Base-by-base conservation (phyloP, 1,140 invertebrate genomes). In the Linepithema humile region DNA sequence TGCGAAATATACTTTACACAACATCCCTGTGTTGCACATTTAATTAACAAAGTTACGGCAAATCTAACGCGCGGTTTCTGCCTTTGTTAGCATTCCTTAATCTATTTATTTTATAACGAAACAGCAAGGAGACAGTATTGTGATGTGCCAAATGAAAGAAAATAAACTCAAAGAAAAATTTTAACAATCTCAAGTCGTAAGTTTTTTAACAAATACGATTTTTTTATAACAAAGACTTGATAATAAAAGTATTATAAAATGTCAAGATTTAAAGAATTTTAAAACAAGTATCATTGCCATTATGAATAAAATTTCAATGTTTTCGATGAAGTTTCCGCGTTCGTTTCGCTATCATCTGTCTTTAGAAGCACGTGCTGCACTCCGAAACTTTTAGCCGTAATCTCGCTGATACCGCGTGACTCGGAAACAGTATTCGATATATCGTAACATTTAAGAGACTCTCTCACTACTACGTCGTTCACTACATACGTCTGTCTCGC, bases 1-100 rank as follows among this genome's bases (percentile, higher is more conserved):
- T 78, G 48, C 43, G 45, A 80, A 69, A 43, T 40, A 20, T 80
- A 17, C 48, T 80, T 80, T 69, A 17, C 75, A 70, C 75, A 43
- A 70, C 32, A 80, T 57, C 17, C n/a, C 35, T 70, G n/a, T 23
- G n/a, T 70, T 70, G 23, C 75, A 23, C 35, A 48, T 69, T 70
- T 80, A 80, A 80, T 80, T 78, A 69, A 69, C 35, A 23, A 69
- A 69, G 45, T 53, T 69, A 43, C 75, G 26, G 48, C 32, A 55
- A 29, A 55, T 70, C 35, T 48, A 70, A 57, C 23, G 64, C 35
- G 60, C n/a, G 20, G 62, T 69, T 70, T 20, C 26, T 55, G 35
- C 48, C 29, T 7, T 32, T 80, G 48, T 80, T 69, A 55, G 23
- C 64, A 23, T 69, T 35, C 55, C 35, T 29, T 15, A 10, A 38